Percentiles rank a stretch among this genome's conserved stretches.
These are phyloP conservation scores for Dione juno DNA, from an alignment of 2,888 invertebrate genomes.

Conservation along the genomic window DNA sequence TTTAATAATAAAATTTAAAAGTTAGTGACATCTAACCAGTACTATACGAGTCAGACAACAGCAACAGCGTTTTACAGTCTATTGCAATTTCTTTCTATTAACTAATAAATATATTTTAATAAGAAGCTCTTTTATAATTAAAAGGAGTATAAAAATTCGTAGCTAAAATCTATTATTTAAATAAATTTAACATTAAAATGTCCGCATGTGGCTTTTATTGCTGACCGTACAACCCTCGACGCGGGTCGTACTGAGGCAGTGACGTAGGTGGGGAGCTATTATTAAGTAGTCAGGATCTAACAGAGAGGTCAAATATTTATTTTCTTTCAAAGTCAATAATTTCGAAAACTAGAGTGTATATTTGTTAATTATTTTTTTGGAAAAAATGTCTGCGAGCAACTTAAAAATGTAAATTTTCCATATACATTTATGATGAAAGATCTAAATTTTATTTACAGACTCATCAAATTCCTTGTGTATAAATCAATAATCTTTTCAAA, in stretches of 20 bases:
- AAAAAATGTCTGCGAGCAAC: not conserved
- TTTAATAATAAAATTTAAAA: conserved; percentile 23
- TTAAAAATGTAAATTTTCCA: not conserved
- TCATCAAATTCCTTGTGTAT: conserved; percentile 1
- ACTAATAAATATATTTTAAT: conserved; percentile 23
- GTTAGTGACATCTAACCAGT: conserved; percentile 11
- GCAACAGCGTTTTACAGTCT: conserved; percentile 3
- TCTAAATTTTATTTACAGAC: no score
- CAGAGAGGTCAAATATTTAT: not conserved
- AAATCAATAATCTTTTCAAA: not conserved
- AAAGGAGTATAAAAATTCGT: conserved; percentile 20
- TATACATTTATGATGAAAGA: not conserved
- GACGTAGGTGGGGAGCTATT: conserved; percentile 54
- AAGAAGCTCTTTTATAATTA: conserved; percentile 23
- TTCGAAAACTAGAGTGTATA: not conserved
- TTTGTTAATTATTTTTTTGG: not conserved
- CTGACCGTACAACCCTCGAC: conserved; percentile 35
- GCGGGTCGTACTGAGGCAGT: conserved; percentile 53
- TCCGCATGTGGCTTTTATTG: conserved; percentile 23
- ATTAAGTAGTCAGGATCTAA: conserved; percentile 38
- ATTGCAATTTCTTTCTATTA: conserved; percentile 5
- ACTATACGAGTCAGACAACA: conserved; percentile 16
- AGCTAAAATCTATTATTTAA: conserved; percentile 17
- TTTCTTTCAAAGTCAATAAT: not conserved
- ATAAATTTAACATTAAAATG: conserved; percentile 15